Conservation (phyloP, 2,113 vertebrate genomes). For the Ranitomeya imitator region DNA sequence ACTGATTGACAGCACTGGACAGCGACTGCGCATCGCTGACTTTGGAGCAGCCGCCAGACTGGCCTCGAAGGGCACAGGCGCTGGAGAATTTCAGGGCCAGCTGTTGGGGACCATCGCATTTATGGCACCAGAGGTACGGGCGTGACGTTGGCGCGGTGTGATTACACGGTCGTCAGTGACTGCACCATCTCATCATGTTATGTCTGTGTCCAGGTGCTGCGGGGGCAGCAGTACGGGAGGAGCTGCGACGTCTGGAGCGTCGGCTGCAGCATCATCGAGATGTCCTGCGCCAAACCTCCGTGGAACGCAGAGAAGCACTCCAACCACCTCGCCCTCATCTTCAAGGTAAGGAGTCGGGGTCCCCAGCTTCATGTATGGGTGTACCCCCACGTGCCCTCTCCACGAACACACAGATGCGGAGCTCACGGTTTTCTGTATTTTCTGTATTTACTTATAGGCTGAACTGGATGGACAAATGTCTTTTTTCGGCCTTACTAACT, state of each 20-base stretch:
- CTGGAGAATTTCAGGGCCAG: slow-evolving; percentile 90
- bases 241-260: slow-evolving; percentile 94
- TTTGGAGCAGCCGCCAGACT: slow-evolving; percentile 88
- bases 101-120: slow-evolving; percentile 89
- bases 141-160: too few relatives aligned
- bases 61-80: slow-evolving; percentile 90
- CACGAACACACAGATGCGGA: not conserved
- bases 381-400: too few relatives aligned
- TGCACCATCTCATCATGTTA: not conserved
- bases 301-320: slow-evolving; percentile 93
- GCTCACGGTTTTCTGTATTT: not conserved
- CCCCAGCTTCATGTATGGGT: too few relatives aligned
- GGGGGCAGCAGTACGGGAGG: slow-evolving; percentile 88
- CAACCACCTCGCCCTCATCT: slow-evolving; percentile 90
- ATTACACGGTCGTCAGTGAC: too few relatives aligned
- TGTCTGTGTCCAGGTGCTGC: slow-evolving; percentile 70
- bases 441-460: too few relatives aligned
- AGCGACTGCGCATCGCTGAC: slow-evolving; percentile 87
- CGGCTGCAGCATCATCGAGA: slow-evolving; percentile 89
- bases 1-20: slow-evolving; percentile 90
- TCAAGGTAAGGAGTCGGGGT: slow-evolving; percentile 75
- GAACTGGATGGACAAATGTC: too few relatives aligned
- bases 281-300: slow-evolving; percentile 90
- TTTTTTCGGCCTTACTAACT: too few relatives aligned
- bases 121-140: slow-evolving; percentile 87